Percentiles rank a stretch among this genome's conserved stretches.
These are phyloP conservation scores for Vireo altiloquus DNA, from an alignment of 2,113 vertebrate genomes.

Conservation along the genomic window DNA sequence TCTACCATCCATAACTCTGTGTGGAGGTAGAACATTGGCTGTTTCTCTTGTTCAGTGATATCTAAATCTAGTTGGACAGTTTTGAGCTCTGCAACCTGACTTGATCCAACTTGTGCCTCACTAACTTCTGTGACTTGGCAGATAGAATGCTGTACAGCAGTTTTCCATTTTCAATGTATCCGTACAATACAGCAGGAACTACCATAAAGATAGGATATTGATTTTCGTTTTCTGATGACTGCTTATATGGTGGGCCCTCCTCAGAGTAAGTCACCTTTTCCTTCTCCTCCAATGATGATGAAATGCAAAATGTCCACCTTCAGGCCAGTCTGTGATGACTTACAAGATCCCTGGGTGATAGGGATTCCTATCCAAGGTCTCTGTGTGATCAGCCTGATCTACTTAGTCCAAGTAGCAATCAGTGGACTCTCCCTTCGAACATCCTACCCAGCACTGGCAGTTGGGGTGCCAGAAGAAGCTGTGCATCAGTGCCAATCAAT, in stretches of 20 bases:
- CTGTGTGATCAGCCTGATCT: not conserved
- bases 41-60: not conserved
- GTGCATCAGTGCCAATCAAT: not conserved
- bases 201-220: not conserved
- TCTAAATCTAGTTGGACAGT: not conserved
- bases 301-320: not conserved
- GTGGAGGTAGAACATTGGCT: accelerated
- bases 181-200: not conserved
- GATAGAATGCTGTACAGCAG: no score
- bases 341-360: not conserved
- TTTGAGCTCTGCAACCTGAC: not conserved
- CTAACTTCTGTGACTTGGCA: not conserved
- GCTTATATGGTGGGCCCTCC: not conserved
- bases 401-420: not conserved
- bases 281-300: not conserved
- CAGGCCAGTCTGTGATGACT: accelerated
- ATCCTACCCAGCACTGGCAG: not conserved
- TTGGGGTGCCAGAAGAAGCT: not conserved
- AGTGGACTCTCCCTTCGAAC: not conserved
- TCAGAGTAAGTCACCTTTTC: not conserved
- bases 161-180: not conserved
- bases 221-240: not conserved
- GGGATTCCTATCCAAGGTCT: not conserved
- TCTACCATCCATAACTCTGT: no score
- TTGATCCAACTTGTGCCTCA: not conserved